A percentile compares a stretch with the other conserved stretches of the same genome.
Conservation (phyloP, 2,113 vertebrate species). For the Barnardius zonarius region DNA sequence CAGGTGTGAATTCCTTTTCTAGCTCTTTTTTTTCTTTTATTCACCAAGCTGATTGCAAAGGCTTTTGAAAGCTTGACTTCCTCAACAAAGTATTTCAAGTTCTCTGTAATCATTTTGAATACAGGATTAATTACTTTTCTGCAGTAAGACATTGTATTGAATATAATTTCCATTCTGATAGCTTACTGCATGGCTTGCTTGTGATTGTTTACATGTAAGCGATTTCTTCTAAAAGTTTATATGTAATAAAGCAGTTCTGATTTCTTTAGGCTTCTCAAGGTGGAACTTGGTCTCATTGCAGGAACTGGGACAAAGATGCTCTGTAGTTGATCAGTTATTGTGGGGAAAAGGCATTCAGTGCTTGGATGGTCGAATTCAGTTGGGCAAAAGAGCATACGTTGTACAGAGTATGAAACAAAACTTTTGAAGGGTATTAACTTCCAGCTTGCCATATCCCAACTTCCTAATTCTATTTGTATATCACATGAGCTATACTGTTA, state of each 20-base stretch:
- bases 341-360: background rate
- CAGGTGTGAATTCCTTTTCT: conserved; percentile 11
- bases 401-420: background rate
- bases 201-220: background rate
- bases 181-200: background rate
- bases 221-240: background rate
- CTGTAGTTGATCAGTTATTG: background rate
- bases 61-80: conserved; percentile 20
- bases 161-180: background rate
- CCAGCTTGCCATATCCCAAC: background rate
- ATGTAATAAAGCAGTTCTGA: background rate
- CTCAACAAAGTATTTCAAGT: conserved; percentile 1
- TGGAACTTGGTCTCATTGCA: background rate
- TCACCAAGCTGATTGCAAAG: conserved; percentile 25
- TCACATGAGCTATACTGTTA: background rate
- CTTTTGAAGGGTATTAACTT: background rate
- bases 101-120: conserved; percentile 9
- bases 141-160: background rate
- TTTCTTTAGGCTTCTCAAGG: background rate
- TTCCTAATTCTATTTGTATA: background rate
- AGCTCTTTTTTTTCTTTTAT: background rate
- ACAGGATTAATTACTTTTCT: conserved; percentile 22
- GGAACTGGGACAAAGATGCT: background rate
- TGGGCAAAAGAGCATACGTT: background rate
- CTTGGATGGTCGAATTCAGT: background rate